Percentiles rank a stretch among this genome's conserved stretches.
phyloP scores from a whole-genome alignment of 2,797 vertebrate genomes.

The Caiman crocodilus region DNA sequence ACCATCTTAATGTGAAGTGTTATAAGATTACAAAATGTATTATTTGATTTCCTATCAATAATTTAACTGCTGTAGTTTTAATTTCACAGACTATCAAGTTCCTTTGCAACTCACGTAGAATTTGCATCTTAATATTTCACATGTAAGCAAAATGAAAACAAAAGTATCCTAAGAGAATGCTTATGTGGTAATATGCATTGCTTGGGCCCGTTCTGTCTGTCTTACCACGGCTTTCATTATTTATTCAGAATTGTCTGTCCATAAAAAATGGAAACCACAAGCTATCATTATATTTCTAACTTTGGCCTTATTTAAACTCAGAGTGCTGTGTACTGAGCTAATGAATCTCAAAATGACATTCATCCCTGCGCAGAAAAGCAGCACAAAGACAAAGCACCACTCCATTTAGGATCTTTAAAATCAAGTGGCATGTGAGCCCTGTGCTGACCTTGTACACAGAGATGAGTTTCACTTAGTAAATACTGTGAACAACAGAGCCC shows the following conservation, averaged over 20 bases:
- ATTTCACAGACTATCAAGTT: constrained; percentile 68
- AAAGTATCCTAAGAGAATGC: neutral
- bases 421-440: neutral
- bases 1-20: neutral
- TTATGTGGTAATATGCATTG: neutral
- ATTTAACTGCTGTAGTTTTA: constrained; percentile 62
- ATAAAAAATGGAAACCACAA: neutral
- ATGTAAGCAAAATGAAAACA: too few relatives aligned
- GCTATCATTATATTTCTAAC: neutral
- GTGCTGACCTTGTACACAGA: neutral
- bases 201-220: neutral
- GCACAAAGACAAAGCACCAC: neutral
- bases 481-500: neutral
- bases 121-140: constrained; percentile 39
- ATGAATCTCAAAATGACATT: neutral
- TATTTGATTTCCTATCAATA: constrained; percentile 56
- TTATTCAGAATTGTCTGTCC: neutral
- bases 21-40: constrained; percentile 21
- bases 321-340: neutral
- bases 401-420: neutral
- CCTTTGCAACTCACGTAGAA: neutral
- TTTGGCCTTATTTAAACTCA: constrained; percentile 2
- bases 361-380: neutral
- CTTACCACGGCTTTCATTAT: neutral
- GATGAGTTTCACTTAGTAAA: neutral